Percentiles rank a stretch among this genome's conserved stretches.
These are phyloP conservation scores for Gymnothorax reevesii DNA, from an alignment of 2,797 vertebrate genomes.

Conservation along the genomic window DNA sequence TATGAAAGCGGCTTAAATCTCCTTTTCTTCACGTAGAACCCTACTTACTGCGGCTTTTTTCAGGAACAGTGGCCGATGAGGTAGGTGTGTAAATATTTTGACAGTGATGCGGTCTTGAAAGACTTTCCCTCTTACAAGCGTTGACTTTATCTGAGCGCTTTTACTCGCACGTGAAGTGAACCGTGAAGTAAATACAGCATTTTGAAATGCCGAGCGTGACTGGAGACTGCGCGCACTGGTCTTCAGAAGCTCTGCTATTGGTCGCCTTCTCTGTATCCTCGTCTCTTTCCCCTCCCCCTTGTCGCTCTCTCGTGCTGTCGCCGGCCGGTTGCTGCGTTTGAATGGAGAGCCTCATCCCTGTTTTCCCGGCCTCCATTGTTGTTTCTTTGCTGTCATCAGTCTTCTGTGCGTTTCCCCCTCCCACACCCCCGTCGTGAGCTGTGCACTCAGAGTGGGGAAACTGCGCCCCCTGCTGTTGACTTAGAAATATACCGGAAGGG, in stretches of 20 bases:
- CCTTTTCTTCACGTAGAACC: background rate
- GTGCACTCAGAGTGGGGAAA: background rate
- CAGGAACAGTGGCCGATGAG: background rate
- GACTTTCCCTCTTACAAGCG: too few relatives aligned
- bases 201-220: too few relatives aligned
- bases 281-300: conserved; percentile 24
- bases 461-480: conserved; percentile 22
- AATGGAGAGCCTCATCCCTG: conserved; percentile 37
- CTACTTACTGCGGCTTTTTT: background rate
- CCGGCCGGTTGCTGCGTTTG: conserved; percentile 48
- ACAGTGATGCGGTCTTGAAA: background rate
- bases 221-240: background rate
- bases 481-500: conserved; percentile 5
- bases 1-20: too few relatives aligned
- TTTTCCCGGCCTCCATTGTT: conserved; percentile 49
- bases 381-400: conserved; percentile 48
- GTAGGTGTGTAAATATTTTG: background rate
- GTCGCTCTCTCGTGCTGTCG: conserved; percentile 40
- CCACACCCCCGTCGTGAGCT: background rate
- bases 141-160: too few relatives aligned
- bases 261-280: background rate
- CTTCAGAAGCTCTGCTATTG: background rate
- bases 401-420: conserved; percentile 35
- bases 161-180: too few relatives aligned
- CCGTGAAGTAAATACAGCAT: too few relatives aligned